Conservation (phyloP, 2,797 vertebrate species). For the Coluber constrictor region DNA sequence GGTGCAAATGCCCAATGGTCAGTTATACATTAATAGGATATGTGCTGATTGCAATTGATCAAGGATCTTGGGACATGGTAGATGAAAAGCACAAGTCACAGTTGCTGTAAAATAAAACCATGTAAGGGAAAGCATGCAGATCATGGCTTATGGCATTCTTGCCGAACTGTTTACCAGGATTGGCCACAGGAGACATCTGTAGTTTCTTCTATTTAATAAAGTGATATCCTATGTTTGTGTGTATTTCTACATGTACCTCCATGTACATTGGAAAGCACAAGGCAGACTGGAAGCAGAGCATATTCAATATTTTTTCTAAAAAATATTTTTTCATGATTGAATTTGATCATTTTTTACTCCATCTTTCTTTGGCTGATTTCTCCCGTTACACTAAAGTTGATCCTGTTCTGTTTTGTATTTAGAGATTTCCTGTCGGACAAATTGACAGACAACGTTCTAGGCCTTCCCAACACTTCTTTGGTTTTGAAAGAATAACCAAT, state of each 20-base stretch:
- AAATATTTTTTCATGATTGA: not conserved
- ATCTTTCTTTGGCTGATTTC: not conserved
- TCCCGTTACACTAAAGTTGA: not conserved
- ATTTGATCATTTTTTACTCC: not conserved
- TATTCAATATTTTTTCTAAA: not conserved
- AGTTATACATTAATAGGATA: not conserved
- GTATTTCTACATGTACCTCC: not conserved
- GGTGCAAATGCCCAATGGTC: not conserved
- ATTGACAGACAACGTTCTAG: not conserved
- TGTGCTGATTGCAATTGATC: not conserved
- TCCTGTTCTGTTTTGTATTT: not conserved
- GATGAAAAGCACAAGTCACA: not conserved
- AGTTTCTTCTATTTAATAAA: not conserved
- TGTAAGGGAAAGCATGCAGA: not conserved
- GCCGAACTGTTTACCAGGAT: not conserved
- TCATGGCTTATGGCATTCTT: not conserved
- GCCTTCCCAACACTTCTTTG: not conserved
- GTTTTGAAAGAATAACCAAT: not conserved
- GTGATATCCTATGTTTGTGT: not conserved
- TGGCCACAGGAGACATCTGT: not conserved
- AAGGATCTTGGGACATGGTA: not conserved
- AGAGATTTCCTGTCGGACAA: not conserved
- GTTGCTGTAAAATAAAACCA: not conserved
- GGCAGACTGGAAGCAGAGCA: not conserved
- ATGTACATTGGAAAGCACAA: not conserved